Evolutionary conservation across 37 sponge, comb jelly and placozoan genomes (phyloP), one percentile per base, ranked within the genome.

Genomic region (Crambe crambe): DNA sequence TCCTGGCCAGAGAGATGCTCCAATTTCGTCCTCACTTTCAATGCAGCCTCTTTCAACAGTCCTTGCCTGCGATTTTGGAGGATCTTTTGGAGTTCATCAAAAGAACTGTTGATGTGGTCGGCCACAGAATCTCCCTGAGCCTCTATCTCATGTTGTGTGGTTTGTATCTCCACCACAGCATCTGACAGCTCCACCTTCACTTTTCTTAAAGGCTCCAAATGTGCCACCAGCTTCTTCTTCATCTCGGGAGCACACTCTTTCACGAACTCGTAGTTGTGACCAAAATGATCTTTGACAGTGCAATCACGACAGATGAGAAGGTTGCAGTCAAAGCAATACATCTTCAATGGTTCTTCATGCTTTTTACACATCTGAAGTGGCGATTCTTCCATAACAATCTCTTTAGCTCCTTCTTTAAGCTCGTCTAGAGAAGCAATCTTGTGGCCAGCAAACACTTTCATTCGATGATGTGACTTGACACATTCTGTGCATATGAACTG

Each of bases 261-360:
- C 27, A 57, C 26, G 37, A 72, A 81, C 21, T 81, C 82, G 32
- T 2, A 72, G 2, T 61, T 60, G 82, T 81, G 82, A 15, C 30
- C 73, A 29, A n/a, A 26, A 44, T 81, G 82, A 32, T 65, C 66
- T 17, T 27, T 26, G 44, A 81, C 22, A 39, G 43, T 60, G 62
- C 82, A 81, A 32, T 81, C 71, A 31, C 59, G 60, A 62, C 82
- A 81, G 37, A 81, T 81, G 43, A 81, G 73, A 34, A 17, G n/a
- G 27, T 38, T 72, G 73, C 82, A 81, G 62, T 81, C 82, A 34
- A 32, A 61, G 60, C 83, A 82, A 62, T 47, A 82, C 25, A 74
- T 64, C 66, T 73, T 82, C n/a, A 65, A 22, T 31, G 44, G 75
- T 20, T 74, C 75, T 15, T 74, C 56, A 31, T 82, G 83, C 30